Conservation (phyloP, 1,140 invertebrate genomes). For the Tigriopus japonicus region DNA sequence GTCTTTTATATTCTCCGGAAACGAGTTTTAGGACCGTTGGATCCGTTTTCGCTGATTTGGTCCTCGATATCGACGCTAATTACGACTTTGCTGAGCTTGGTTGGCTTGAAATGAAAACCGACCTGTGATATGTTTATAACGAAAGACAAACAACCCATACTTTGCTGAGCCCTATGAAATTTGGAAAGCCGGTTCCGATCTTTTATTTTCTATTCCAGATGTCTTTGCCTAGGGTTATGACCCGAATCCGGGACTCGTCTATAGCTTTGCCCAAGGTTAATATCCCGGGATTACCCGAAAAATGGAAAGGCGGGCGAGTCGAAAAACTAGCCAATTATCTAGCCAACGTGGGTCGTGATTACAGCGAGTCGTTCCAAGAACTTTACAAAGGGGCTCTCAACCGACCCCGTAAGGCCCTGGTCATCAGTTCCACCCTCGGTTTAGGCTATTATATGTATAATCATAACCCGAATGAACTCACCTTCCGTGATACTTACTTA, state of each 20-base stretch:
- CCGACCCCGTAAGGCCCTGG: not conserved
- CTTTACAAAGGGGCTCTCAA: not conserved
- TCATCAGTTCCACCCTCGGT: not conserved
- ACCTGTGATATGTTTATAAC: too few relatives aligned
- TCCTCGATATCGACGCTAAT: not conserved
- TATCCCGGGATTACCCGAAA: not conserved
- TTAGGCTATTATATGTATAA: not conserved
- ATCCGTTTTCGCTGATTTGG: not conserved
- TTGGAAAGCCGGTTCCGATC: too few relatives aligned
- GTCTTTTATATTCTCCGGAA: slow-evolving; percentile 10
- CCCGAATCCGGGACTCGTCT: too few relatives aligned
- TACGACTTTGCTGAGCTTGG: not conserved
- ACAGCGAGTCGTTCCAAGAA: not conserved
- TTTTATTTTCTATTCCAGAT: too few relatives aligned
- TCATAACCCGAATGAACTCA: slow-evolving; percentile 25
- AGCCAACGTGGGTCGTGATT: not conserved
- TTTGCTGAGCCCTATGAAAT: not conserved
- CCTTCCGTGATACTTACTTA: slow-evolving; percentile 21
- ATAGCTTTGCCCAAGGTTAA: too few relatives aligned
- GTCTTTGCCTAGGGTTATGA: too few relatives aligned
- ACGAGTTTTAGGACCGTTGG: not conserved
- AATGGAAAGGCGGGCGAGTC: not conserved
- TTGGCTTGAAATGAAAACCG: too few relatives aligned
- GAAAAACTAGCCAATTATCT: not conserved
- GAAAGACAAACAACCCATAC: too few relatives aligned